These are phyloP conservation scores for Sepioteuthis lessoniana DNA, from an alignment of 2,888 invertebrate species.

Conservation along the genomic window DNA sequence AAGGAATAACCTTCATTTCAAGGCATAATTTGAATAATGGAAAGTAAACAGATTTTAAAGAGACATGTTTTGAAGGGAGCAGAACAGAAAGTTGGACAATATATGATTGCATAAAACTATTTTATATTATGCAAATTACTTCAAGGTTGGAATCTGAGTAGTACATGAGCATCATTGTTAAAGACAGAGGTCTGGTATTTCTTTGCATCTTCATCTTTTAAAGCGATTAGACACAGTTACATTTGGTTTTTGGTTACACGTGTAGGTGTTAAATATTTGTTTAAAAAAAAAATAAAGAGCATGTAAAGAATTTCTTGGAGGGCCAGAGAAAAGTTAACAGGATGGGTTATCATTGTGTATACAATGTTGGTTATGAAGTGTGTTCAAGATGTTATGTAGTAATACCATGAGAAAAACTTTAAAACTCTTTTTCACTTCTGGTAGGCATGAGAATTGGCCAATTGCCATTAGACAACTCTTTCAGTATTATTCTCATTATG, in stretches of 20 bases:
- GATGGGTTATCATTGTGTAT: not conserved
- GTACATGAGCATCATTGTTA: not conserved
- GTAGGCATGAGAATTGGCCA: not conserved
- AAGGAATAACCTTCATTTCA: constrained; percentile 2
- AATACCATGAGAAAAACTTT: not conserved
- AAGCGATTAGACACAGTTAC: not conserved
- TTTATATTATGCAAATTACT: not conserved
- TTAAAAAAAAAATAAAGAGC: not conserved
- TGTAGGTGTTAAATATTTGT: not conserved
- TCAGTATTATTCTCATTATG: not conserved
- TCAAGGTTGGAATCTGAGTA: not conserved
- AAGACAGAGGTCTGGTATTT: not conserved
- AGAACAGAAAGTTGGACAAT: not conserved
- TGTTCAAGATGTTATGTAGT: not conserved
- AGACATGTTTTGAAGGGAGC: not conserved
- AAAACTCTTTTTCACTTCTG: not conserved
- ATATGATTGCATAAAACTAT: not conserved
- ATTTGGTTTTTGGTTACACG: not conserved
- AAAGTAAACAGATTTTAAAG: constrained; percentile 17
- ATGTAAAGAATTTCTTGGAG: not conserved
- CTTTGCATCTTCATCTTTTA: too few species aligned
- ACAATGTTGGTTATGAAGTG: not conserved
- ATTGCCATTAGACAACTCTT: not conserved
- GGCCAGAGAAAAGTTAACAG: not conserved
- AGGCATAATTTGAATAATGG: not conserved